A percentile compares a stretch with the other conserved stretches of the same genome.
Conservation (phyloP, 2,888 invertebrate species). For the Platycnemis pennipes region DNA sequence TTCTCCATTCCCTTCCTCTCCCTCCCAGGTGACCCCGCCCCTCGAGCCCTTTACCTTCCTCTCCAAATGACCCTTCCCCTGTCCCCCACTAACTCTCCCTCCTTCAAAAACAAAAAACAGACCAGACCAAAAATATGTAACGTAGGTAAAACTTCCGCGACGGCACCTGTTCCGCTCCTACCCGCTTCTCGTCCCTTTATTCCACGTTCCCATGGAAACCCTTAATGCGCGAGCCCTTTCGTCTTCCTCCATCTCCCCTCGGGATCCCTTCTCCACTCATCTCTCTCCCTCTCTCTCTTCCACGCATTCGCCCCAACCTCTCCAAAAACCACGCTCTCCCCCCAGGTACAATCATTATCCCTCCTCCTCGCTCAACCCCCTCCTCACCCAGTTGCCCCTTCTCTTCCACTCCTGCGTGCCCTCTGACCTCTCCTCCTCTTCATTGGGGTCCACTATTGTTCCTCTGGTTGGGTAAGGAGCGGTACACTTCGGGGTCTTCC, state of each 20-base stretch:
- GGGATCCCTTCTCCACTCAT: neutral
- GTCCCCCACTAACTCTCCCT: neutral
- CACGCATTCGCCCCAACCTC: neutral
- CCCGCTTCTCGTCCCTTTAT: neutral
- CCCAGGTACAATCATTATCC: neutral
- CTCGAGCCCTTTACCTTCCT: neutral
- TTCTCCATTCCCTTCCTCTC: neutral
- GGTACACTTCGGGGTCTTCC: no score
- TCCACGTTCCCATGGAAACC: constrained; percentile 26
- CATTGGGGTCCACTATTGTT: neutral
- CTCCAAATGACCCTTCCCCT: neutral
- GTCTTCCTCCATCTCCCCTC: no score
- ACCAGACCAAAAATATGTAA: neutral
- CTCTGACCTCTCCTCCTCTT: neutral
- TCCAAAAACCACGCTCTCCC: neutral
- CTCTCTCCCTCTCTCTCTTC: neutral
- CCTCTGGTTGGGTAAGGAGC: neutral
- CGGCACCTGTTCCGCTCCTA: neutral
- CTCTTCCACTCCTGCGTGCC: neutral
- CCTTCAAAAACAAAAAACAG: neutral
- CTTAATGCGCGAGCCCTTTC: neutral
- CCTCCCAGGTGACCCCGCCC: neutral
- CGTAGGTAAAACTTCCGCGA: neutral
- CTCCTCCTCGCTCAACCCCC: neutral
- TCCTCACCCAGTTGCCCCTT: neutral